Base-by-base conservation (phyloP, 2,113 vertebrate genomes). In the Tautogolabrus adspersus region DNA sequence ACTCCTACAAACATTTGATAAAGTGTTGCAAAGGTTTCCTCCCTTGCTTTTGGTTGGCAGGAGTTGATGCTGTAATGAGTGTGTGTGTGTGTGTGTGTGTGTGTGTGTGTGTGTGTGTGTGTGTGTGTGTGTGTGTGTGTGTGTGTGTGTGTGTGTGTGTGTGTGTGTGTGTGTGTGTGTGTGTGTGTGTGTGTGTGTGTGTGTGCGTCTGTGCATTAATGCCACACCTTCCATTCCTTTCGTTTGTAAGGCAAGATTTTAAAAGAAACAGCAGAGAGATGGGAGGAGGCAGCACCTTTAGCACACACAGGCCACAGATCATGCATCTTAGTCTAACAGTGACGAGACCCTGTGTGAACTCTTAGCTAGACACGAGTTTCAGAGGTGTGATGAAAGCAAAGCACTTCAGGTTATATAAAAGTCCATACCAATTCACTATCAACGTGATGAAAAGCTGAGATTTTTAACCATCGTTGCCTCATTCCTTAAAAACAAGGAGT, bases 401-500 rank as follows among this genome's bases (percentile, higher is more conserved):
- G 44, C 34, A 42, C 9, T 8, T 21, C 6, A 13, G 0, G 46
- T 38, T 13, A 40, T 15, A 46, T 38, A 16, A 23, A 40, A n/a
- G 11, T 49, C 26, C 21, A 57, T 22, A 58, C 12, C 19, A 66
- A 58, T 2, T 8, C 37, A 62, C 16, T 6, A 19, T 18, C 47
- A 49, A 49, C 16, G 6, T 18, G 3, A 1, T 8, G 7, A 49
- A 49, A 49, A 49, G 47, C 1, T 49, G 18, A 49, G 47, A 9
- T 63, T 42, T 62, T 44, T 1, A 63, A 51, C 49, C 65, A 61
- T 66, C 51, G 75, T 34, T 34, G 72, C 34, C 57, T 72, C 46
- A 74, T 84, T 61, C 56, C 58, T 75, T 72, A 68, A 88, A 79
- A 84, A 81, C 44, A 81, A 60, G 57, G 56, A 69, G 79, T 66